Conservation (phyloP, 2,797 vertebrate genomes). For the Sebastes oblongus region DNA sequence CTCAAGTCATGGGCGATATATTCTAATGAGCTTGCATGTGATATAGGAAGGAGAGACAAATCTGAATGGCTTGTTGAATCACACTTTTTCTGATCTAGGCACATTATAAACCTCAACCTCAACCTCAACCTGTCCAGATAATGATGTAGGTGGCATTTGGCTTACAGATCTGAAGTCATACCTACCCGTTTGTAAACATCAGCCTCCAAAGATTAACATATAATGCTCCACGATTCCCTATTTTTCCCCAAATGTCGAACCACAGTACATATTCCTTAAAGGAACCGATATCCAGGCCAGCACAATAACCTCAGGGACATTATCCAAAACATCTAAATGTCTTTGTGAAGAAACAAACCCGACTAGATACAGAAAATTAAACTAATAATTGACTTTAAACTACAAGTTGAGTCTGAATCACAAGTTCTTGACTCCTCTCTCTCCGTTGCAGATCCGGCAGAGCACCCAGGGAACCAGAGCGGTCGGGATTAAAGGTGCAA, state of each 20-base stretch:
- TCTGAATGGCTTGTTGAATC: too few relatives aligned
- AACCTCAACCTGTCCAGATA: too few relatives aligned
- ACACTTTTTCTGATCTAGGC: too few relatives aligned
- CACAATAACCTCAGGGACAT: neutral
- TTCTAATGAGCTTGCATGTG: too few relatives aligned
- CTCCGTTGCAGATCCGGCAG: constrained; percentile 22
- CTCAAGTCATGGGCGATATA: too few relatives aligned
- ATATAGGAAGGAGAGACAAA: too few relatives aligned
- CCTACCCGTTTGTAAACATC: too few relatives aligned
- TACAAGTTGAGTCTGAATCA: constrained; percentile 24
- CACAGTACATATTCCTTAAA: neutral
- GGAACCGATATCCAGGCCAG: neutral
- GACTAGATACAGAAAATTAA: neutral
- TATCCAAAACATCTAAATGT: neutral
- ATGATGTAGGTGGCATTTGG: fast-evolving
- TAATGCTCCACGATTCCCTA: too few relatives aligned
- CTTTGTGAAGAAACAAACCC: neutral
- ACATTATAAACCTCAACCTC: too few relatives aligned
- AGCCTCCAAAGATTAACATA: too few relatives aligned
- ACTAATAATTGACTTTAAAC: neutral
- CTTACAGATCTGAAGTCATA: too few relatives aligned
- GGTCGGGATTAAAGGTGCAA: constrained; percentile 85
- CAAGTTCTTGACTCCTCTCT: constrained; percentile 39
- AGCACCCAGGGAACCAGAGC: constrained; percentile 77
- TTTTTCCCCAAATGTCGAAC: neutral